Evolutionary conservation across 2,797 vertebrate genomes (phyloP).

Genomic region (Thunnus albacares): DNA sequence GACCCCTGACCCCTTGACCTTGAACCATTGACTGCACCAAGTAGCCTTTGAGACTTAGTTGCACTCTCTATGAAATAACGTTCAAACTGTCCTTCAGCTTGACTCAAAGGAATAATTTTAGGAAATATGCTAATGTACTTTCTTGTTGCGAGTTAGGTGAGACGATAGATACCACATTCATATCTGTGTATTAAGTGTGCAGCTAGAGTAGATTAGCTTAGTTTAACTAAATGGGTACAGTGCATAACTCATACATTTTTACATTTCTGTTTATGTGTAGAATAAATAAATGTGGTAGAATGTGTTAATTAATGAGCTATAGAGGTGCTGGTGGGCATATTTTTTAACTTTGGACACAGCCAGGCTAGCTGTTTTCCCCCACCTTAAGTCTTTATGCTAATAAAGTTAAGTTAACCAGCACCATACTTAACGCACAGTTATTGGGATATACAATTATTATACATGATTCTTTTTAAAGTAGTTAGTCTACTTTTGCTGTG

Average conservation of each 20-base stretch:
- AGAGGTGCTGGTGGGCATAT: not conserved
- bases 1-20: constrained; percentile 51
- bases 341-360: not conserved
- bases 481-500: too few relatives aligned
- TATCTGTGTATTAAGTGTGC: too few relatives aligned
- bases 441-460: too few relatives aligned
- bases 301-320: not conserved
- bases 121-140: too few relatives aligned
- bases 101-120: too few relatives aligned
- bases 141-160: too few relatives aligned
- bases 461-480: too few relatives aligned
- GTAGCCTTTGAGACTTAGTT: not conserved
- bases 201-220: not conserved
- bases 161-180: too few relatives aligned
- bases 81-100: not conserved
- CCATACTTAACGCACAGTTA: not conserved
- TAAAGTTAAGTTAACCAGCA: not conserved
- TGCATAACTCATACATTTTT: not conserved
- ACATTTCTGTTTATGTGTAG: not conserved
- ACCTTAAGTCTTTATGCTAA: too few relatives aligned
- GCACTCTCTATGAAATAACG: not conserved
- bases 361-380: too few relatives aligned
- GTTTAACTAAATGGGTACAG: not conserved
- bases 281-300: not conserved
- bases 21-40: not conserved